Conservation (phyloP, 64 coral and sea anemone species). For the Pocillopora damicornis region DNA sequence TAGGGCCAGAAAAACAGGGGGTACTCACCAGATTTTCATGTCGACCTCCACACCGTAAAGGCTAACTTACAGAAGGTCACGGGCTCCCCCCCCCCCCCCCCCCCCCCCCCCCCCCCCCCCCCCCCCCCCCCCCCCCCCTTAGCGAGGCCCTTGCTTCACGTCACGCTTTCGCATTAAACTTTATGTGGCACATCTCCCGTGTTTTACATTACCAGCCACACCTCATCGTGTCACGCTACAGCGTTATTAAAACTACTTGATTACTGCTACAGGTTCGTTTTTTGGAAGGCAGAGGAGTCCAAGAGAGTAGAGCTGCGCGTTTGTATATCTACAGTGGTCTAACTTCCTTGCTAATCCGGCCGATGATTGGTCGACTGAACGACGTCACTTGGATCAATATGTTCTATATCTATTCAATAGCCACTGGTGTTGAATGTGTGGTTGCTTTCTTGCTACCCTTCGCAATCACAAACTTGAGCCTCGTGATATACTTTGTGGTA, state of each 20-base stretch:
- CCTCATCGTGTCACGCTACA: too few species aligned
- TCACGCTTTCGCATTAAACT: too few species aligned
- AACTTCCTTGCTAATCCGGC: constrained; percentile 11
- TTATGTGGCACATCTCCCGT: too few species aligned
- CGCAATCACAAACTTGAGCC: not conserved
- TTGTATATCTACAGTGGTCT: constrained; percentile 29
- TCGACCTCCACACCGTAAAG: too few species aligned
- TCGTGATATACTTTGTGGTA: constrained; percentile 8
- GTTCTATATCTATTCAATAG: constrained; percentile 9
- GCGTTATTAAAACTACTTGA: not conserved
- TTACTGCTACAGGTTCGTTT: constrained; percentile 2
- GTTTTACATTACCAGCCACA: too few species aligned
- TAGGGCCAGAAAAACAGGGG: too few species aligned
- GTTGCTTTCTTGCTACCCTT: constrained; percentile 7
- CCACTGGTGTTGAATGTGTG: not conserved
- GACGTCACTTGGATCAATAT: not conserved
- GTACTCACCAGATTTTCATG: too few species aligned
- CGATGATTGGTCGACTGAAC: constrained; percentile 26
- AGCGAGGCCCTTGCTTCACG: too few species aligned
- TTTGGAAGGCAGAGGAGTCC: not conserved
- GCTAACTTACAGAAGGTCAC: too few species aligned
- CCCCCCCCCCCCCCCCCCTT: too few species aligned
- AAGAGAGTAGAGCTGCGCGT: constrained; percentile 2
- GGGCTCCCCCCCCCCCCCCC: too few species aligned
- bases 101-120: too few species aligned